Evolutionary conservation across 2,888 invertebrate genomes (phyloP).

Genomic region (Dicyrtomina minuta): DNA sequence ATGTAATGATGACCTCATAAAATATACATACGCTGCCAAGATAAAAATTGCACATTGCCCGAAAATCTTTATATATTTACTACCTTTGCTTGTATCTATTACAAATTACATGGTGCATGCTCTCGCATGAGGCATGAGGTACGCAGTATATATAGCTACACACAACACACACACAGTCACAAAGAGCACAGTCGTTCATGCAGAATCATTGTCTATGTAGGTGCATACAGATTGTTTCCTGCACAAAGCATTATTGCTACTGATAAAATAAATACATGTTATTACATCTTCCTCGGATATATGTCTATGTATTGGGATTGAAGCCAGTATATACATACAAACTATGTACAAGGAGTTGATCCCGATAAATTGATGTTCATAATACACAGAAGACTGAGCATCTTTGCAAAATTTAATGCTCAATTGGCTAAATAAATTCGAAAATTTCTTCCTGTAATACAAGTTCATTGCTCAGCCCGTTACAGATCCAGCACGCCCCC

Average conservation of each 20-base stretch:
- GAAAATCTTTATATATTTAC: not conserved
- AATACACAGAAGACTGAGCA: no score
- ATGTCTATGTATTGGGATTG: no score
- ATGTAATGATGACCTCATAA: constrained; percentile 29
- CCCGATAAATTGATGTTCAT: no score
- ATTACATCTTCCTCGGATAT: no score
- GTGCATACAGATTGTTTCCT: no score
- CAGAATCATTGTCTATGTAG: no score
- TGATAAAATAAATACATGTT: no score
- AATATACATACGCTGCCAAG: constrained; percentile 1
- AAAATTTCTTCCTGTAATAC: constrained; percentile 16
- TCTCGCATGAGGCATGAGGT: not conserved
- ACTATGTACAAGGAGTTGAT: no score
- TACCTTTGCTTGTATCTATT: not conserved
- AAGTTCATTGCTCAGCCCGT: constrained; percentile 12
- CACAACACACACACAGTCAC: not conserved
- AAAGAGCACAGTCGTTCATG: no score
- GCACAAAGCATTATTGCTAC: no score
- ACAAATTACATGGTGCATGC: constrained; percentile 6
- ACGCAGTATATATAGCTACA: not conserved
- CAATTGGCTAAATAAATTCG: constrained; percentile 28
- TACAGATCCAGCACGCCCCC: no score
- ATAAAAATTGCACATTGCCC: constrained; percentile 18
- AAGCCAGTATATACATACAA: no score
- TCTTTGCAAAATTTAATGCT: constrained; percentile 28